Percentiles rank a stretch among this genome's conserved stretches.
These are phyloP conservation scores for Dusona sp. DNA, from an alignment of 2,888 invertebrate genomes.

Conservation along the genomic window DNA sequence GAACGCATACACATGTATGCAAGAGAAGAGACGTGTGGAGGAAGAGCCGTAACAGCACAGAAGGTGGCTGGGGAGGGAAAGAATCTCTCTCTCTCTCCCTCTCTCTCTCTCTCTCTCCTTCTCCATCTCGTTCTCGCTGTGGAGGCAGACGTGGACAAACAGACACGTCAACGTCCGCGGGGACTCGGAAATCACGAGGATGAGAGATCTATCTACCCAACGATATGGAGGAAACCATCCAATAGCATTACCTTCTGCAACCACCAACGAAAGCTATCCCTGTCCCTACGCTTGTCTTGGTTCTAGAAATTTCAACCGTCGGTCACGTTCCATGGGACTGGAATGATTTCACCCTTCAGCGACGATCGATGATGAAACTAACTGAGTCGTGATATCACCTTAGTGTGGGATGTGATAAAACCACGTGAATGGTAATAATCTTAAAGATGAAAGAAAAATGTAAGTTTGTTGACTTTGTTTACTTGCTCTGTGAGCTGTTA, in stretches of 20 bases:
- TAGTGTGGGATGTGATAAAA: slow-evolving; percentile 23
- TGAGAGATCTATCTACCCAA: slow-evolving; percentile 61
- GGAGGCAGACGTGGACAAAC: slow-evolving; percentile 83
- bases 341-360: slow-evolving; percentile 56
- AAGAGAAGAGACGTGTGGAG: slow-evolving; percentile 51
- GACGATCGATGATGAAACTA: slow-evolving; percentile 60
- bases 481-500: slow-evolving; percentile 19
- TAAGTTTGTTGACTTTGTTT: slow-evolving; percentile 16
- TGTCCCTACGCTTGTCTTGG: slow-evolving; percentile 73
- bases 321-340: slow-evolving; percentile 61
- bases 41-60: slow-evolving; percentile 60
- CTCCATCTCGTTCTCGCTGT: slow-evolving; percentile 65
- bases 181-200: slow-evolving; percentile 79
- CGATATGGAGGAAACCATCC: slow-evolving; percentile 50
- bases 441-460: slow-evolving; percentile 29
- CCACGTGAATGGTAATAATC: slow-evolving; percentile 11
- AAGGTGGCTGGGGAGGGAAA: slow-evolving; percentile 64
- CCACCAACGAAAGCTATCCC: slow-evolving; percentile 72
- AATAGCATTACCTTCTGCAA: slow-evolving; percentile 62
- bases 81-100: slow-evolving; percentile 57
- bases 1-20: slow-evolving; percentile 71
- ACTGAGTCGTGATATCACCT: slow-evolving; percentile 43
- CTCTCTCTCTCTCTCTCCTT: slow-evolving; percentile 48
- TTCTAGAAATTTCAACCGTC: slow-evolving; percentile 51
- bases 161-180: slow-evolving; percentile 81